phyloP scores from a whole-genome alignment of 2,797 vertebrate genomes.

The Neopelma chrysocephalum region DNA sequence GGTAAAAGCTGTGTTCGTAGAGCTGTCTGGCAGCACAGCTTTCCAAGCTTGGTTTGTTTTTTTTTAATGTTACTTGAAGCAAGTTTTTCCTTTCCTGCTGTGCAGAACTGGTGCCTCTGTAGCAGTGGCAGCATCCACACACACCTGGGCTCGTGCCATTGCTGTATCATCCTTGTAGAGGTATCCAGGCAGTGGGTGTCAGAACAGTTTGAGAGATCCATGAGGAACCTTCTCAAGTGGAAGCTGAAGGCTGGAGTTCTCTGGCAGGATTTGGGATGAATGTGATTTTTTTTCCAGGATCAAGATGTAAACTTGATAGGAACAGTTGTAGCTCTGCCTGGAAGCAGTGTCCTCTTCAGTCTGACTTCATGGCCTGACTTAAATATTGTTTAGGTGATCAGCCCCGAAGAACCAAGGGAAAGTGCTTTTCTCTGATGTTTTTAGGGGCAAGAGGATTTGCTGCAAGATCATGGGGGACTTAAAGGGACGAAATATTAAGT shows the following conservation, averaged over 20 bases:
- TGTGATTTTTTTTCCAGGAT: neutral
- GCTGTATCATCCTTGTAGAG: neutral
- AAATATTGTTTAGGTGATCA: neutral
- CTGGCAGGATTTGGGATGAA: neutral
- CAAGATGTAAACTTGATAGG: neutral
- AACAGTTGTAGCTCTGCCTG: neutral
- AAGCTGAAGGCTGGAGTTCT: neutral
- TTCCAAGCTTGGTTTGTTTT: fast-evolving
- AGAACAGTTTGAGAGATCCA: neutral
- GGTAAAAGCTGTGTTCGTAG: neutral
- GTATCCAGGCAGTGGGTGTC: neutral
- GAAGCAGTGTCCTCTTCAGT: neutral
- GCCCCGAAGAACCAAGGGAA: neutral
- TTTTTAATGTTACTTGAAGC: neutral
- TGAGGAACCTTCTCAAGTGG: neutral
- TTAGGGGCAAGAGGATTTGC: neutral
- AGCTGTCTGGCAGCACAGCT: neutral
- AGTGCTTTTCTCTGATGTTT: neutral
- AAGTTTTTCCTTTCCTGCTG: neutral
- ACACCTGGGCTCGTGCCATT: fast-evolving
- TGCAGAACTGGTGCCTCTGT: neutral
- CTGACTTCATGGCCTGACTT: neutral
- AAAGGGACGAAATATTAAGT: neutral
- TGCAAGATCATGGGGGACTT: neutral
- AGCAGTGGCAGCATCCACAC: neutral